These are phyloP conservation scores for Pachliopta kotzebuea DNA, from an alignment of 2,888 invertebrate genomes.

Conservation along the genomic window DNA sequence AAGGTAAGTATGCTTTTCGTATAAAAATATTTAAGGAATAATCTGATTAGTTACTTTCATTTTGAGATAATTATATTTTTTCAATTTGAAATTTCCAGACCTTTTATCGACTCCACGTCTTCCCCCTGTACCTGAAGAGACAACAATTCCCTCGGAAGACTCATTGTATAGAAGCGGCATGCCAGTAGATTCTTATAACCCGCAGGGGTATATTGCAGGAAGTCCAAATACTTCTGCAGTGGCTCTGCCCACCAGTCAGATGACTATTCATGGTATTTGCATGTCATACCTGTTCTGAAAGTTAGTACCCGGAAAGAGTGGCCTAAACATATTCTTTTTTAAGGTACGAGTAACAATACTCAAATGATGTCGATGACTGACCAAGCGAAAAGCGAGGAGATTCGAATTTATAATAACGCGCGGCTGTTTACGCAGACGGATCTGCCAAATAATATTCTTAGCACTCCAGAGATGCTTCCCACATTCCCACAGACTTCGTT, in stretches of 20 bases:
- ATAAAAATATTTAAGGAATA: background rate
- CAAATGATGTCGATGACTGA: constrained; percentile 65
- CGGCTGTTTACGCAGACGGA: constrained; percentile 60
- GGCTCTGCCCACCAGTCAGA: constrained; percentile 71
- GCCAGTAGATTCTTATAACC: constrained; percentile 63
- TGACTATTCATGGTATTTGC: constrained; percentile 66
- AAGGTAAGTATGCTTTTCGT: constrained; percentile 76
- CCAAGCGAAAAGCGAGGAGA: constrained; percentile 65
- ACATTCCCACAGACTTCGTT: constrained; percentile 54
- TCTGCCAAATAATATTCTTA: constrained; percentile 62
- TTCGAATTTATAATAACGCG: constrained; percentile 64
- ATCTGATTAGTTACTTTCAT: background rate
- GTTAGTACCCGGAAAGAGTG: constrained; percentile 9
- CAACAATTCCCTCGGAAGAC: constrained; percentile 71
- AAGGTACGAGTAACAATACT: constrained; percentile 67
- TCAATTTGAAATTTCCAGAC: constrained; percentile 44
- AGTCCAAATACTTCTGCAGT: constrained; percentile 48
- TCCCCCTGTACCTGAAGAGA: constrained; percentile 83
- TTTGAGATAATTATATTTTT: background rate
- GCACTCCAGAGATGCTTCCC: constrained; percentile 56
- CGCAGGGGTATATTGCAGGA: constrained; percentile 53
- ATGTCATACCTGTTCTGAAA: constrained; percentile 26
- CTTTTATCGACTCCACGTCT: constrained; percentile 71
- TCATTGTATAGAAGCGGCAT: constrained; percentile 70
- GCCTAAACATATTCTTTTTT: constrained; percentile 34